Conservation (phyloP, 2,113 vertebrate genomes). For the Butorides virescens region DNA sequence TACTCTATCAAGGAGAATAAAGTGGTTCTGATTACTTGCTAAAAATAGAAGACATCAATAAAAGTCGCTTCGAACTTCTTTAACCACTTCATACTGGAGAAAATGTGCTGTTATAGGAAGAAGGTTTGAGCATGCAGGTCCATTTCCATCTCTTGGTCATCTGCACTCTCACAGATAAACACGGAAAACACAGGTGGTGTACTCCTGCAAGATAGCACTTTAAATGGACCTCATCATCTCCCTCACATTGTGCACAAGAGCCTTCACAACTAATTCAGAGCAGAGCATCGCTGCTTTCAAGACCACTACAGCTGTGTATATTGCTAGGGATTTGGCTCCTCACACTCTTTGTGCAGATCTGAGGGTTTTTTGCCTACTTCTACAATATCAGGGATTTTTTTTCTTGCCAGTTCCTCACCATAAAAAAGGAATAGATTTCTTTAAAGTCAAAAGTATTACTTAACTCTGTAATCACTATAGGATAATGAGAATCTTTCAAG, state of each 20-base stretch:
- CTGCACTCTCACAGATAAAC: background rate
- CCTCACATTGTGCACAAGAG: background rate
- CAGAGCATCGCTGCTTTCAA: background rate
- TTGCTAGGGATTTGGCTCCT: background rate
- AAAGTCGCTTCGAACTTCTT: constrained; percentile 3
- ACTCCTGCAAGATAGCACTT: background rate
- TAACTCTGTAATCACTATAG: background rate
- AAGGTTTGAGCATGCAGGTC: background rate
- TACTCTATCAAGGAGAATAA: constrained; percentile 4
- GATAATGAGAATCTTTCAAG: background rate
- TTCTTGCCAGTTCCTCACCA: background rate
- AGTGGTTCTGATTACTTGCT: constrained; percentile 27
- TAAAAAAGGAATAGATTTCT: background rate
- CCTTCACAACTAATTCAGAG: background rate
- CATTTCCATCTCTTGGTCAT: background rate
- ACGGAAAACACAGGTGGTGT: background rate
- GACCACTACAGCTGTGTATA: background rate
- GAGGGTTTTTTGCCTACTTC: background rate
- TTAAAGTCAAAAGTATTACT: constrained; percentile 11
- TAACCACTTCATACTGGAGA: background rate
- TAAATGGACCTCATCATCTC: background rate
- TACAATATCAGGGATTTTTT: background rate
- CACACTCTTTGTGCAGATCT: background rate
- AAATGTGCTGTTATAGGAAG: background rate
- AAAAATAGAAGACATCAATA: constrained; percentile 42